A percentile compares a stretch with the other conserved stretches of the same genome.
phyloP scores from a whole-genome alignment of 2,888 invertebrate species.

The Dinocampus coccinellae region DNA sequence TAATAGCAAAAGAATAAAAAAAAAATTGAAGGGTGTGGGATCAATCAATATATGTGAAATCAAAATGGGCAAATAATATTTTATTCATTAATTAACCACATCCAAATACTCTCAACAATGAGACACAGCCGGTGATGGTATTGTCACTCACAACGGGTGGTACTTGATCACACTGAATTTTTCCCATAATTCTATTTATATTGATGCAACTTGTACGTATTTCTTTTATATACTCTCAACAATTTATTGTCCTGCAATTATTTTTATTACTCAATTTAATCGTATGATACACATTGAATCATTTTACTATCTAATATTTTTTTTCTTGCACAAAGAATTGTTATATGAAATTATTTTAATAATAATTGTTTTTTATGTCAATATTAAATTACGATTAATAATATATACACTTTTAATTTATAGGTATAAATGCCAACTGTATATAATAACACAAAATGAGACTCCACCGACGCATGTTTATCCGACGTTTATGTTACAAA shows the following conservation, averaged over 20 bases:
- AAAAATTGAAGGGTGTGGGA: neutral
- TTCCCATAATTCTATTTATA: neutral
- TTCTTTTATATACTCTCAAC: constrained; percentile 4
- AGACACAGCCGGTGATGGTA: neutral
- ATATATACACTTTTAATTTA: neutral
- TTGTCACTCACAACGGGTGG: neutral
- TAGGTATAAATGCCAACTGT: constrained; percentile 38
- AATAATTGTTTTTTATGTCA: too few relatives aligned
- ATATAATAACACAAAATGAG: constrained; percentile 50
- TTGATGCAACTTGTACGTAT: neutral
- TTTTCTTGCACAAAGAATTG: too few relatives aligned
- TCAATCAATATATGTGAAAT: neutral
- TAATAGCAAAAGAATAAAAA: too few relatives aligned
- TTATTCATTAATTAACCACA: neutral
- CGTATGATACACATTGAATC: too few relatives aligned
- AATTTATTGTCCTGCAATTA: constrained; percentile 11
- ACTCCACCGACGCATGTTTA: constrained; percentile 53
- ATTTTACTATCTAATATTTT: too few relatives aligned
- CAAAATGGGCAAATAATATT: neutral
- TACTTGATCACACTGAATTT: neutral
- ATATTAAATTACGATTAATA: too few relatives aligned
- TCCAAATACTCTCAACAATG: neutral
- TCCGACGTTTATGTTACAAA: constrained; percentile 40
- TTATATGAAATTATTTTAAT: too few relatives aligned
- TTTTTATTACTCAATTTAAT: neutral